phyloP scores from a whole-genome alignment of 2,797 vertebrate species.

The Eutrigla gurnardus region DNA sequence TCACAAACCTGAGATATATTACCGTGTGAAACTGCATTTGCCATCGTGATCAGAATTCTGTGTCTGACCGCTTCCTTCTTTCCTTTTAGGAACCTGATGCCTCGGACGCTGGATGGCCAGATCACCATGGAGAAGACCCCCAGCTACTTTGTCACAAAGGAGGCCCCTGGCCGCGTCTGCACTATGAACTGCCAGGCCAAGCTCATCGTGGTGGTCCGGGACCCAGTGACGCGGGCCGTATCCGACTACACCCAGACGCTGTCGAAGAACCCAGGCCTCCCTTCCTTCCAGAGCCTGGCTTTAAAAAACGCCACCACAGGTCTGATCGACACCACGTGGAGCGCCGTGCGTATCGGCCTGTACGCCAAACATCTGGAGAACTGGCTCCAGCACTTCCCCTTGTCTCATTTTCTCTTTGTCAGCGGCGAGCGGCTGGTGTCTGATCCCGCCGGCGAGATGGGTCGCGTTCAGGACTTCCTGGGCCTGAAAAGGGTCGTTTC shows the following conservation, averaged over 20 bases:
- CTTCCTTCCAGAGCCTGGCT: constrained; percentile 90
- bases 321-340: constrained; percentile 92
- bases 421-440: constrained; percentile 93
- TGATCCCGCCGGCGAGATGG: constrained; percentile 92
- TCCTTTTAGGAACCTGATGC: constrained; percentile 91
- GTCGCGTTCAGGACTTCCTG: constrained; percentile 94
- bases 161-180: constrained; percentile 89
- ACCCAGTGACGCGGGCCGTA: constrained; percentile 93
- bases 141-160: constrained; percentile 95
- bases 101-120: constrained; percentile 91
- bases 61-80: constrained; percentile 25
- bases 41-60: background rate
- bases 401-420: constrained; percentile 92
- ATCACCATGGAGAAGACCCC: constrained; percentile 98
- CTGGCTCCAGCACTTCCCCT: constrained; percentile 92
- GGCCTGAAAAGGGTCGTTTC: constrained; percentile 91
- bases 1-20: background rate
- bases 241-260: constrained; percentile 95
- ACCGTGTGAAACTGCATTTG: background rate
- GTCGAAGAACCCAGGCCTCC: constrained; percentile 92
- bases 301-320: constrained; percentile 90
- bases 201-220: constrained; percentile 94
- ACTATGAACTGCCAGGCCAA: constrained; percentile 90
- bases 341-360: constrained; percentile 93
- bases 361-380: constrained; percentile 94